Base-by-base conservation (phyloP, 1,140 invertebrate genomes). In the Meloidogyne exigua region DNA sequence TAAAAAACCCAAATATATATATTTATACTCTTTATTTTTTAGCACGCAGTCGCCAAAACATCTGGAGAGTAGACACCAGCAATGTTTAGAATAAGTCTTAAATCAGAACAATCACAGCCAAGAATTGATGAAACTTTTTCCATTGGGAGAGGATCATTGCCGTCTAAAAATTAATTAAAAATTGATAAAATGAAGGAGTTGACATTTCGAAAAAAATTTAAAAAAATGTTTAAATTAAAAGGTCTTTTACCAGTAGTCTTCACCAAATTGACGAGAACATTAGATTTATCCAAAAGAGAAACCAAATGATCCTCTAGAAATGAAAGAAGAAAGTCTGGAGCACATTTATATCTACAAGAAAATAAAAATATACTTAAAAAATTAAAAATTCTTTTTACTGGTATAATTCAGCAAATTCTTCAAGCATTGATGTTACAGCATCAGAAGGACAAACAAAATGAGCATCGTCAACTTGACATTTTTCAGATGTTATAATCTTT, bases 61-160 rank as follows among this genome's bases (percentile, higher is more conserved):
- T 28, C 49, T 12, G 83, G 83, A 42, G 72, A 81, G 28, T 81
- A 85, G 66, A 85, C 83, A n/a, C 81, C 77, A 32, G 83, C 83
- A 26, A 84, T 81, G 44, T 84, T 84, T 23, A 85, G 28, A 10
- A 84, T 79, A n/a, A 84, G 79, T 1, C 81, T 72, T 13, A 84
- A 72, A 70, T 84, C 83, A 44, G 83, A 85, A 36, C 74, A 83
- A 68, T 84, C 81, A 62, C 80, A 82, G 26, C 76, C 83, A 2
- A 84, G 69, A 11, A 84, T 70, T 18, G 72, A n/a, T n/a, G 78
- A 80, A 2, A 84, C 83, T n/a, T 73, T 68, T 15, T 84, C 80
- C 66, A 80, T 79, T 23, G 76, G 49, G 7, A 78, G 57, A 57
- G 32, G 57, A 49, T 74, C 28, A 18, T 72, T 21, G 9, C 49